phyloP scores from a whole-genome alignment of 2,797 vertebrate genomes.

The Leucoraja ocellata region DNA sequence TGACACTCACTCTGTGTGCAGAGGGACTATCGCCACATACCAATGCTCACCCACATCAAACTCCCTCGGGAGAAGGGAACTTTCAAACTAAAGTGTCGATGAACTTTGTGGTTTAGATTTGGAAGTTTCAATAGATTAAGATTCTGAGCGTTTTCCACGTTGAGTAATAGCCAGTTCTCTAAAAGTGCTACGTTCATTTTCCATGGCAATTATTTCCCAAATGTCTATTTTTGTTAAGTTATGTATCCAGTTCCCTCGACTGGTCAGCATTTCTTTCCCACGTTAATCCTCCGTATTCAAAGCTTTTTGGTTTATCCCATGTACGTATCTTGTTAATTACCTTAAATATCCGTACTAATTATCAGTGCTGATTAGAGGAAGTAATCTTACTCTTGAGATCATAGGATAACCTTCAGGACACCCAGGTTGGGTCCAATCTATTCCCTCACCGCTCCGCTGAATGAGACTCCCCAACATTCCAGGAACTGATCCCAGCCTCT shows the following conservation, averaged over 20 bases:
- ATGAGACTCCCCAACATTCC: not conserved
- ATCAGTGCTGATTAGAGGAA: not conserved
- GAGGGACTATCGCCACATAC: too few relatives aligned
- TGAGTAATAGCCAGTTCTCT: not conserved
- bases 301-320: not conserved
- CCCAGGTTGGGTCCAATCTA: not conserved
- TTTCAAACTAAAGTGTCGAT: not conserved
- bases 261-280: not conserved
- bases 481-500: not conserved
- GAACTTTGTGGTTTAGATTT: not conserved
- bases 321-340: not conserved
- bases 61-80: too few relatives aligned
- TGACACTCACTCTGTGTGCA: too few relatives aligned
- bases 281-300: not conserved
- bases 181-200: not conserved
- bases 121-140: not conserved
- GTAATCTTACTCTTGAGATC: not conserved
- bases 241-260: not conserved
- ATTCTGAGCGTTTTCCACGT: not conserved
- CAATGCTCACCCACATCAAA: not conserved
- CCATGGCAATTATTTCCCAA: not conserved
- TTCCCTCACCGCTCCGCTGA: not conserved
- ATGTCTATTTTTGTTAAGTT: not conserved
- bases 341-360: not conserved
- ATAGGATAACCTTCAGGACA: not conserved